These are phyloP conservation scores for Plodia interpunctella DNA, from an alignment of 1,140 invertebrate genomes.

Conservation along the genomic window DNA sequence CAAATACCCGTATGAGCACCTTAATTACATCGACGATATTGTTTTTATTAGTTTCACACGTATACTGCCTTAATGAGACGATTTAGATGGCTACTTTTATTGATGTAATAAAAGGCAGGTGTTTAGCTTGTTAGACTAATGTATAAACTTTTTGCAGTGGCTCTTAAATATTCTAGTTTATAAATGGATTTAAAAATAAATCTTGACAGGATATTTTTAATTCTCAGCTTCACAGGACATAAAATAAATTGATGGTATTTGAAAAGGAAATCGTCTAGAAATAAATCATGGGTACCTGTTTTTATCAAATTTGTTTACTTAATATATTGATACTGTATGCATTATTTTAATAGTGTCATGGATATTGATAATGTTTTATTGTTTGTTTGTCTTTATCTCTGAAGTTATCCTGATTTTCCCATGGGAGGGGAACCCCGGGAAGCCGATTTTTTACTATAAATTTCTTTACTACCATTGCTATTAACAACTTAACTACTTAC, in stretches of 20 bases:
- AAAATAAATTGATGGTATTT: background rate
- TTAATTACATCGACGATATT: background rate
- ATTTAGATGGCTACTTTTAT: background rate
- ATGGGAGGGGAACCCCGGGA: too few relatives aligned
- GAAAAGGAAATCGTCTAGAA: background rate
- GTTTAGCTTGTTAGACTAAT: background rate
- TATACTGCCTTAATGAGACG: background rate
- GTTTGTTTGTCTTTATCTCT: too few relatives aligned
- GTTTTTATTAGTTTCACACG: background rate
- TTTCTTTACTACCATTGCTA: too few relatives aligned
- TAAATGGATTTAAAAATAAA: background rate
- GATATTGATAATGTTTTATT: too few relatives aligned
- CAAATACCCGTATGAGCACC: background rate
- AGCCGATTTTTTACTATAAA: too few relatives aligned
- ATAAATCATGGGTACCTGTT: too few relatives aligned
- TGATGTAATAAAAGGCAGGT: constrained; percentile 3
- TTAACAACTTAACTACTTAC: too few relatives aligned
- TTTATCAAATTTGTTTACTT: too few relatives aligned
- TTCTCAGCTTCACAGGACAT: background rate
- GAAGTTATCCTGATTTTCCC: too few relatives aligned
- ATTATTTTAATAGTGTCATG: too few relatives aligned
- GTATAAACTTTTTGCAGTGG: background rate
- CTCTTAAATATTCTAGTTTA: background rate
- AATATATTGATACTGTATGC: too few relatives aligned
- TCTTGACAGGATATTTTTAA: background rate